These are phyloP conservation scores for Plestiodon gilberti DNA, from an alignment of 2,113 vertebrate species.

Conservation along the genomic window DNA sequence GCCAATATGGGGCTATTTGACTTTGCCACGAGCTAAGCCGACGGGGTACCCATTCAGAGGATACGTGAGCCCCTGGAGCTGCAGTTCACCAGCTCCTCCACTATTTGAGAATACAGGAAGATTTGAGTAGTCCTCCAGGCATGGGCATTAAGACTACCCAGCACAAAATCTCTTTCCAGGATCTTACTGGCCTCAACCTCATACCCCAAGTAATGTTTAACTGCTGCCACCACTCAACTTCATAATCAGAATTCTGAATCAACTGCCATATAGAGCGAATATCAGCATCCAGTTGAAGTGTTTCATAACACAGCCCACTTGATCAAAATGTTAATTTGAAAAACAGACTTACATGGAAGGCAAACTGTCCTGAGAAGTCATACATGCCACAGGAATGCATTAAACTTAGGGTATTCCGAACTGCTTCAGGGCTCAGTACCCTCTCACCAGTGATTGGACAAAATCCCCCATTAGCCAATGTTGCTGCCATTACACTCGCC, in stretches of 20 bases:
- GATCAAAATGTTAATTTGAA: slow-evolving; percentile 9
- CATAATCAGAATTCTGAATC: neutral
- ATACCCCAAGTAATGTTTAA: neutral
- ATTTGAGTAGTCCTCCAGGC: neutral
- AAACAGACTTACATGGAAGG: slow-evolving; percentile 91
- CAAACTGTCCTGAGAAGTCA: slow-evolving; percentile 98
- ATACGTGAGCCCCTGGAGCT: neutral
- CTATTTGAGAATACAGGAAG: neutral
- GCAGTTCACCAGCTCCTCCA: neutral
- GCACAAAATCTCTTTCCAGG: neutral
- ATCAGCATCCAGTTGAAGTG: neutral
- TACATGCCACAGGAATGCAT: slow-evolving; percentile 99
- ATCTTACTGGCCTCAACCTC: neutral
- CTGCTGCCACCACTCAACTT: neutral
- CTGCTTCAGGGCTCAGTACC: slow-evolving; percentile 93
- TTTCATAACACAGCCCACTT: neutral
- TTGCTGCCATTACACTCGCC: slow-evolving; percentile 97
- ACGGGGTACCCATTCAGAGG: neutral
- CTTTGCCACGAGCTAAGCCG: neutral
- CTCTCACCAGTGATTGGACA: slow-evolving; percentile 97
- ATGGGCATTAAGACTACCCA: neutral
- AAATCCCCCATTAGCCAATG: slow-evolving; percentile 96
- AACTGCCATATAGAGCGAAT: neutral
- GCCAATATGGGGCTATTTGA: neutral
- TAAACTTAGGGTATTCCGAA: slow-evolving; percentile 95